Percentiles rank a stretch among this genome's conserved stretches.
These are phyloP conservation scores for Macrosiphum euphorbiae DNA, from an alignment of 2,888 invertebrate genomes.

Conservation along the genomic window DNA sequence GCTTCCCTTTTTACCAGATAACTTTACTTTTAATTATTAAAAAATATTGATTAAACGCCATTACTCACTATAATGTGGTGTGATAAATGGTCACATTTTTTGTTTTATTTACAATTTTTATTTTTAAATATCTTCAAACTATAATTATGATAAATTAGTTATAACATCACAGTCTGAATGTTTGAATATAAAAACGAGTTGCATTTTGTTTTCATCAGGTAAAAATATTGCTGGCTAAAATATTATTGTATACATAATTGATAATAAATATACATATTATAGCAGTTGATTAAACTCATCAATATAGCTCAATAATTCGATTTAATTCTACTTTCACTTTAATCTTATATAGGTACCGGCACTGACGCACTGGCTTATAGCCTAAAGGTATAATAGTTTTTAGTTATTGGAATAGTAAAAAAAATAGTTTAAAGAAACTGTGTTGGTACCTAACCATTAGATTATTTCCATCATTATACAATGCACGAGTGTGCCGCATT, in stretches of 20 bases:
- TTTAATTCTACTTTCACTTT: neutral
- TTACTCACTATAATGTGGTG: conserved; percentile 11
- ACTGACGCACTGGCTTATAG: neutral
- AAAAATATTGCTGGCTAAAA: neutral
- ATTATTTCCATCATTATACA: neutral
- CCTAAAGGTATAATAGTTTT: neutral
- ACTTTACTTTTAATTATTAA: conserved; percentile 54
- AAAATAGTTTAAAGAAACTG: neutral
- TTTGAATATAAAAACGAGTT: neutral
- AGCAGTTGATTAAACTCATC: neutral
- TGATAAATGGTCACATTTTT: conserved; percentile 40
- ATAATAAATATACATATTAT: neutral
- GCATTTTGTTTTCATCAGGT: neutral
- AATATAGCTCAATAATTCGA: neutral
- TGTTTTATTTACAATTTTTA: conserved; percentile 21
- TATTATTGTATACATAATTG: neutral
- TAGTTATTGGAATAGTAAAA: neutral
- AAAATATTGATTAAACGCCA: conserved; percentile 53
- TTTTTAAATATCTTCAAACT: neutral
- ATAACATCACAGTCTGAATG: neutral
- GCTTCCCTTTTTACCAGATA: conserved; percentile 39
- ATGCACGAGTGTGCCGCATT: neutral
- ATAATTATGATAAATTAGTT: conserved; percentile 29
- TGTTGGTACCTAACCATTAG: neutral
- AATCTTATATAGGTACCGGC: neutral